Conservation (phyloP, 2,113 vertebrate species). For the Progne subis region DNA sequence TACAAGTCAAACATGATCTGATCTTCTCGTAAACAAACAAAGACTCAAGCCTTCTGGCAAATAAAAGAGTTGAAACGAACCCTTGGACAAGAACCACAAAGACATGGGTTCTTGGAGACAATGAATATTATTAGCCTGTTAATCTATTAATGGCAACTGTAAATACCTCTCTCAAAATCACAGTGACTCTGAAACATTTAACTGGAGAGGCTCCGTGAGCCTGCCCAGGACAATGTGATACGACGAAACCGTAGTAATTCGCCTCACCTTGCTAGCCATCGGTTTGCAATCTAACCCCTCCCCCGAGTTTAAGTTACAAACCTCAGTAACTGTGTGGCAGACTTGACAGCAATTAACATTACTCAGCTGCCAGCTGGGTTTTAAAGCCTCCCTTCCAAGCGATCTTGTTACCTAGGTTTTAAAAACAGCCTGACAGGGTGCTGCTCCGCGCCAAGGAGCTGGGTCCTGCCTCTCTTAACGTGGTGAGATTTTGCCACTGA, state of each 20-base stretch:
- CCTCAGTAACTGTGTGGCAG: slow-evolving; percentile 24
- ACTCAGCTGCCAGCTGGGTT: slow-evolving; percentile 22
- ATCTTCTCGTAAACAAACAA: background rate
- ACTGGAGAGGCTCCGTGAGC: background rate
- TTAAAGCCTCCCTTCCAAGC: slow-evolving; percentile 16
- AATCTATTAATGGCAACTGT: slow-evolving; percentile 20
- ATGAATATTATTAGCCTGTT: background rate
- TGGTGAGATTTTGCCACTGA: background rate
- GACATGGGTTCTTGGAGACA: background rate
- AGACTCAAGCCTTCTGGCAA: background rate
- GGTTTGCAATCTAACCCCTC: background rate
- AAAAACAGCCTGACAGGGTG: background rate
- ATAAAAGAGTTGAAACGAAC: background rate
- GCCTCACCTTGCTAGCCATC: slow-evolving; percentile 14
- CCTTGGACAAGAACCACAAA: background rate
- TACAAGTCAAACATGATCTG: background rate
- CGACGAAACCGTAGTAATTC: background rate
- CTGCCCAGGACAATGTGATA: background rate
- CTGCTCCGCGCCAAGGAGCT: background rate
- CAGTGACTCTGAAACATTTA: background rate
- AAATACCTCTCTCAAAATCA: slow-evolving; percentile 32
- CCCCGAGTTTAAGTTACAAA: slow-evolving; percentile 37
- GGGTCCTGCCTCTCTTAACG: background rate
- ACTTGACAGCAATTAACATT: slow-evolving; percentile 59
- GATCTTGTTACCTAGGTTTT: background rate